Conservation (phyloP, 2,888 invertebrate genomes). For the Toxonevra muliebris region DNA sequence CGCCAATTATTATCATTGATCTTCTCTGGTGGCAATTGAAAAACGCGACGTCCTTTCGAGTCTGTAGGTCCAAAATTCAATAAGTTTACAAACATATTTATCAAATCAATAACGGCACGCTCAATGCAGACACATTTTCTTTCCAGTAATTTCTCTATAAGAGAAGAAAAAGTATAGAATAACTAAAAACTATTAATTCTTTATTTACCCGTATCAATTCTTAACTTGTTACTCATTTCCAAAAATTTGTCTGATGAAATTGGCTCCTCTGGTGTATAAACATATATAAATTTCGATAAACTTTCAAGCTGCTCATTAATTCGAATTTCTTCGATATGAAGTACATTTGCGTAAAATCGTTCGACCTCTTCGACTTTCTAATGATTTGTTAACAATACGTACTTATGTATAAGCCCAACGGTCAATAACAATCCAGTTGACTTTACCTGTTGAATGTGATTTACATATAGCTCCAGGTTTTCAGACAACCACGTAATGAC, state of each 20-base stretch:
- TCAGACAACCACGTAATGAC: conserved; percentile 85
- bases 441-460: conserved; percentile 68
- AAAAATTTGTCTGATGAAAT: conserved; percentile 72
- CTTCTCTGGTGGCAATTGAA: conserved; percentile 72
- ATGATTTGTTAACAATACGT: too few species aligned
- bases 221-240: conserved; percentile 71
- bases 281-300: conserved; percentile 71
- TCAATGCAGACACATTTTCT: conserved; percentile 75
- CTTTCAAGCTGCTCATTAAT: conserved; percentile 75
- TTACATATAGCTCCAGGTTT: conserved; percentile 60
- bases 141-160: conserved; percentile 67
- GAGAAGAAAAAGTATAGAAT: too few species aligned
- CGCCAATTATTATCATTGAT: conserved; percentile 63
- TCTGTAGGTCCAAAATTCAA: conserved; percentile 56
- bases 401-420: too few species aligned
- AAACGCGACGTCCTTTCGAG: conserved; percentile 69
- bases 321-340: conserved; percentile 79
- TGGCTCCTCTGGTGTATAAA: conserved; percentile 72
- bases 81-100: conserved; percentile 77
- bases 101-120: conserved; percentile 78
- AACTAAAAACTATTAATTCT: too few species aligned
- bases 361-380: conserved; percentile 52
- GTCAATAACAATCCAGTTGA: too few species aligned
- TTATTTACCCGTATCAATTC: too few species aligned
- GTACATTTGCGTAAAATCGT: conserved; percentile 64